Percentiles rank a stretch among this genome's conserved stretches.
These are phyloP conservation scores for Melangyna quadrimaculata DNA, from an alignment of 2,888 invertebrate genomes.

Conservation along the genomic window DNA sequence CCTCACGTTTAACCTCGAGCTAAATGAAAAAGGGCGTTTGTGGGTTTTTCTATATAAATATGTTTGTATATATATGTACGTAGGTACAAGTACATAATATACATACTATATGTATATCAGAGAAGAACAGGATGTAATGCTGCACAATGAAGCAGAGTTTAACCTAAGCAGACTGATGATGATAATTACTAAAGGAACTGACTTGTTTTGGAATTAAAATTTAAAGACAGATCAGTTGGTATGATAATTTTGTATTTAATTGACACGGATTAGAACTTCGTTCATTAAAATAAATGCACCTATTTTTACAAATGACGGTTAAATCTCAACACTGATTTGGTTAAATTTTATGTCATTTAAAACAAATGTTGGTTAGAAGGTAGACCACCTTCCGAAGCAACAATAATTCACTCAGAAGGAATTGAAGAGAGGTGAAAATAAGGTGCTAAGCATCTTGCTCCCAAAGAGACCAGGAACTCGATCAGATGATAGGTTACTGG, in stretches of 20 bases:
- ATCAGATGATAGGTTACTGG: no score
- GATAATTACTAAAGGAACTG: constrained; percentile 16
- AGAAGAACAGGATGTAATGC: neutral
- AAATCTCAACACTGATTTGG: no score
- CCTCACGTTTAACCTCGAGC: constrained; percentile 30
- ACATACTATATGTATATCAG: neutral
- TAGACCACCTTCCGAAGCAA: no score
- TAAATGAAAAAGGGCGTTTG: constrained; percentile 27
- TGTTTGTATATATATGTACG: neutral
- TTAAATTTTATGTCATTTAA: no score
- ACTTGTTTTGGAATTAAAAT: constrained; percentile 19
- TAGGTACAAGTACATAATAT: no score
- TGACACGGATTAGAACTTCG: neutral
- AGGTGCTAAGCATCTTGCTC: no score
- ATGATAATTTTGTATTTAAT: neutral
- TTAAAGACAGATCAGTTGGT: neutral
- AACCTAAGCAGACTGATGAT: neutral
- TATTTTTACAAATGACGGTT: no score
- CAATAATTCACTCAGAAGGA: no score
- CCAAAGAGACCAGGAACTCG: no score
- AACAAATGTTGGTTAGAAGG: no score
- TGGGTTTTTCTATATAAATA: neutral
- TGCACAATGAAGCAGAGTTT: neutral
- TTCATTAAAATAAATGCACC: no score
- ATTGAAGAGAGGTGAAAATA: no score